These are phyloP conservation scores for Coreius guichenoti DNA, from an alignment of 2,797 vertebrate species.

Conservation along the genomic window DNA sequence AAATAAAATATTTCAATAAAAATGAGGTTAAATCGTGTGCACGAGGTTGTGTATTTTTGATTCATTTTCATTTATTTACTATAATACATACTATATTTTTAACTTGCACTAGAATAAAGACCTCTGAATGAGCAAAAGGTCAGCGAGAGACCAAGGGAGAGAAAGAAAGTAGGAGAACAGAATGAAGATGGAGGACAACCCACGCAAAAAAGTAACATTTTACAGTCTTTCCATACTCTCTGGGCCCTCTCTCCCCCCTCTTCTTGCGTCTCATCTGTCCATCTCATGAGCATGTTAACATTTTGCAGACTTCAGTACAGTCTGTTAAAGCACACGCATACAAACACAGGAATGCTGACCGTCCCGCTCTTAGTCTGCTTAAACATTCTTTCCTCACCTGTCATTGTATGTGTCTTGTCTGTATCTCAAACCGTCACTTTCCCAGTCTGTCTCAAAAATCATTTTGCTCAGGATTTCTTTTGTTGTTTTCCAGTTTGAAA, in stretches of 20 bases:
- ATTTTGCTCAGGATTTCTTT: slow-evolving; percentile 45
- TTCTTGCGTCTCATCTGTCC: slow-evolving; percentile 50
- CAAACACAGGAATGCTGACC: slow-evolving; percentile 54
- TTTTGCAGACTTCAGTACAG: slow-evolving; percentile 68
- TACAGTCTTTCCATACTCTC: slow-evolving; percentile 80
- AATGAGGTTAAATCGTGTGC: slow-evolving; percentile 36
- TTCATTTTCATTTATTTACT: slow-evolving; percentile 23
- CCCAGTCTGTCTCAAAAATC: slow-evolving; percentile 42
- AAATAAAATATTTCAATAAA: slow-evolving; percentile 58
- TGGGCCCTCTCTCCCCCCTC: slow-evolving; percentile 64
- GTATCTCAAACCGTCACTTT: slow-evolving; percentile 42
- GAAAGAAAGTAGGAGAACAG: slow-evolving; percentile 38
- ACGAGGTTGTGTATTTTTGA: not conserved
- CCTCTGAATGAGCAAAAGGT: slow-evolving; percentile 77
- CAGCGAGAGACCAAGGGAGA: slow-evolving; percentile 66
- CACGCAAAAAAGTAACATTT: slow-evolving; percentile 80
- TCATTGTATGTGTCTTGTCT: slow-evolving; percentile 79
- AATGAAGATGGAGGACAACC: slow-evolving; percentile 67
- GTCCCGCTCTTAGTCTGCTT: slow-evolving; percentile 75
- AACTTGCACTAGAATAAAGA: slow-evolving; percentile 66
- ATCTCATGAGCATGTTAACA: slow-evolving; percentile 80
- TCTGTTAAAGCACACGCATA: slow-evolving; percentile 62
- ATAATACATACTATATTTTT: slow-evolving; percentile 60
- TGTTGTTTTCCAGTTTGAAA: not conserved
- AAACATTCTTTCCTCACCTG: slow-evolving; percentile 85